Evolutionary conservation across 1,140 invertebrate genomes (phyloP).

Genomic region (Plodia interpunctella): DNA sequence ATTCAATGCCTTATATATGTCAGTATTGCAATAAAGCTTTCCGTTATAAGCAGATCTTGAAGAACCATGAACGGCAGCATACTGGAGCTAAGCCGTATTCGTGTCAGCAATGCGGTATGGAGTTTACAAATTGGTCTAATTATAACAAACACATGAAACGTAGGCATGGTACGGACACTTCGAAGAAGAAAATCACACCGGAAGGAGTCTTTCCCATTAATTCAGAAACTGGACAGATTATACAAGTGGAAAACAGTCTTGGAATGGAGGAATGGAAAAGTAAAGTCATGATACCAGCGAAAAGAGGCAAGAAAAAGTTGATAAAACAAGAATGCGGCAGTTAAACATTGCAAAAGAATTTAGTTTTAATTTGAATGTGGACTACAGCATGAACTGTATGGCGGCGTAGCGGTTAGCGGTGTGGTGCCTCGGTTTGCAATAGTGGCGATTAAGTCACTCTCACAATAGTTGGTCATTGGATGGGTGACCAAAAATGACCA

Average conservation of each 20-base stretch:
- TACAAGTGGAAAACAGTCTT: constrained; percentile 35
- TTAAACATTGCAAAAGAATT: not conserved
- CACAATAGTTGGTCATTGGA: too few relatives aligned
- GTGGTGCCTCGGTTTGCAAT: too few relatives aligned
- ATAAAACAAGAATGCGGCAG: constrained; percentile 24
- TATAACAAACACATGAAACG: constrained; percentile 87
- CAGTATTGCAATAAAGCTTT: constrained; percentile 85
- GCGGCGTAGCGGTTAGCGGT: too few relatives aligned
- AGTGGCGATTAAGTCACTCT: too few relatives aligned
- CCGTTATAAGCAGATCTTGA: constrained; percentile 82
- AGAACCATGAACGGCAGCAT: constrained; percentile 81
- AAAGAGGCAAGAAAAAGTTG: constrained; percentile 37
- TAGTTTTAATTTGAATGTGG: too few relatives aligned
- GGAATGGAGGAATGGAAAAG: constrained; percentile 54
- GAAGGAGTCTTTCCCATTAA: constrained; percentile 57
- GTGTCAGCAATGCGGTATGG: constrained; percentile 79
- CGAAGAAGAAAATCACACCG: constrained; percentile 56
- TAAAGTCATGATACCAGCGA: constrained; percentile 41
- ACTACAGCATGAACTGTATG: too few relatives aligned
- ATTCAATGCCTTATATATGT: constrained; percentile 88
- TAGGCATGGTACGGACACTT: constrained; percentile 76
- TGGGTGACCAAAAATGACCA: too few relatives aligned
- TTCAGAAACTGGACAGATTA: constrained; percentile 46
- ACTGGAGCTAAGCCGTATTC: constrained; percentile 80
- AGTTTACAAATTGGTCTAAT: constrained; percentile 86